Base-by-base conservation (phyloP, 2,888 invertebrate genomes). In the Diarsia rubi region DNA sequence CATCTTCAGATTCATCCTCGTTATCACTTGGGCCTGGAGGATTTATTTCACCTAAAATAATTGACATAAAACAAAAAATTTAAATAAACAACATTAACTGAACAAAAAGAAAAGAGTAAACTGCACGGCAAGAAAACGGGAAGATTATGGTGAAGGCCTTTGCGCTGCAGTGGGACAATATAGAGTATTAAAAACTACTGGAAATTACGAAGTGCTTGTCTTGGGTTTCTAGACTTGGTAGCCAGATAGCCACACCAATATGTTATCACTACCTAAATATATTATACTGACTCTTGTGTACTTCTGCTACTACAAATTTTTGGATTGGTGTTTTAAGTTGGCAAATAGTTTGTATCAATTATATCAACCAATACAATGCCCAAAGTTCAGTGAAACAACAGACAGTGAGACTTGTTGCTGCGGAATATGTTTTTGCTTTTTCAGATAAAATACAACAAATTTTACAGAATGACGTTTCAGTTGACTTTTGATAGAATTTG, bases 1-100 rank as follows among this genome's bases (percentile, higher is more conserved):
- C 99, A 90, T 98, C 98, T 79, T 97, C 98, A 75, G 98, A 98
- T 81, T 97, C 97, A 73, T 91, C 91, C 21, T 97, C 97, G 91
- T 97, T 96, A 82, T 97, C 97, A 86, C 97, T 97, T 0, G 96
- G 95, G 27, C 96, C 95, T 52, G 95, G 93, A 24, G 96, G 96
- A 88, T 96, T 96, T 79, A 95, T 94, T 92, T 97, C 96, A 88
- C 95, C 95, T 96, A 76, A 73, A 88, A 88, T 79, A 79, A 78
- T 78, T 73, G 42, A 75, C 31, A 68, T 44, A 75, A 49, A 60
- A 57, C 5, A 2, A 47, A 54, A 44, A 16, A 69, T 60, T 42
- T 63, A 47, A 59, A 73, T 64, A 8, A 64, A 67, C 31, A 54
- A 16, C 6, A 62, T 0, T 44, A 49, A 37, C 8, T 37, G 37